Evolutionary conservation across 2,797 vertebrate genomes (phyloP).

Genomic region (Phrynocephalus guinanensis): DNA sequence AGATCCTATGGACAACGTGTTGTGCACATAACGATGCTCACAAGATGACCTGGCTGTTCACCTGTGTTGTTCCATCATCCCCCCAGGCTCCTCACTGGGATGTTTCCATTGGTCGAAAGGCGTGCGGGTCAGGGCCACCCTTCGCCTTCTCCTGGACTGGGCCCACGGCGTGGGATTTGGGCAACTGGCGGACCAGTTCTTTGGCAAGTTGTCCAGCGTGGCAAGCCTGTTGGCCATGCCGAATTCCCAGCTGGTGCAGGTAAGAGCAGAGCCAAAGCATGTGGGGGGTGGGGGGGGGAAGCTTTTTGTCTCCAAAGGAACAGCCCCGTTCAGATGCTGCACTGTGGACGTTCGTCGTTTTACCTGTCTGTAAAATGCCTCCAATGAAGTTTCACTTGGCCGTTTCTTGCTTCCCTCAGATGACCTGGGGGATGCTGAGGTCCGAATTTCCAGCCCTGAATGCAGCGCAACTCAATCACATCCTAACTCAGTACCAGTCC

Average conservation of each 20-base stretch:
- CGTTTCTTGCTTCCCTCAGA: conserved; percentile 63
- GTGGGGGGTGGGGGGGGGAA: fast-evolving
- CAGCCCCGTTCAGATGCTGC: too few relatives aligned
- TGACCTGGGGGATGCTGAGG: conserved; percentile 87
- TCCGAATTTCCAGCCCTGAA: conserved; percentile 86
- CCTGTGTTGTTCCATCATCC: background rate
- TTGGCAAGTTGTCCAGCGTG: conserved; percentile 88
- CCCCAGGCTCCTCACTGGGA: conserved; percentile 84
- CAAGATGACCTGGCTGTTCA: too few relatives aligned
- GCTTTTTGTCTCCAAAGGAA: too few relatives aligned
- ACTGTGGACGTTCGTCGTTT: too few relatives aligned
- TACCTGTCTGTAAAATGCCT: too few relatives aligned
- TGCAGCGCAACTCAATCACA: conserved; percentile 88
- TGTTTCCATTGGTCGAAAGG: conserved; percentile 93
- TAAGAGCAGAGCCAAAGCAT: conserved; percentile 54
- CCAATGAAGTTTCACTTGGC: fast-evolving
- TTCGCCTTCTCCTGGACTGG: conserved; percentile 93
- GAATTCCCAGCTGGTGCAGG: conserved; percentile 90
- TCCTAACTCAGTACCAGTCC: conserved; percentile 91
- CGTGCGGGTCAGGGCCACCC: conserved; percentile 87
- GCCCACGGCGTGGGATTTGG: conserved; percentile 80
- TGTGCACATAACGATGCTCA: too few relatives aligned
- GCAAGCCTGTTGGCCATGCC: conserved; percentile 89
- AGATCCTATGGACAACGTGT: too few relatives aligned
- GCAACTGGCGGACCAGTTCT: conserved; percentile 88